Percentiles rank a stretch among this genome's conserved stretches.
phyloP scores from a whole-genome alignment of 2,888 invertebrate genomes.

The Heliconius charithonia region DNA sequence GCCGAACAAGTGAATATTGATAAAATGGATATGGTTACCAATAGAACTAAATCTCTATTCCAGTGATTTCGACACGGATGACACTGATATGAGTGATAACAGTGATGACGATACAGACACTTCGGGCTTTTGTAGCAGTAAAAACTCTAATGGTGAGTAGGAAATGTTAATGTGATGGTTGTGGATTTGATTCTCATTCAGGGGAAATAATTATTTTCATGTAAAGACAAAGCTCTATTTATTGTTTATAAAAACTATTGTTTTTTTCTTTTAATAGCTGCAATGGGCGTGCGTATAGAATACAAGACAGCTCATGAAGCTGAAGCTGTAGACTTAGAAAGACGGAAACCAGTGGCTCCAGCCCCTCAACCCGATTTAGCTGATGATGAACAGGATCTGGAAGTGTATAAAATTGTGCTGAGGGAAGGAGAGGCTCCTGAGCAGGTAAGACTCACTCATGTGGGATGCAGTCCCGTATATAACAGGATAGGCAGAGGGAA shows the following conservation, averaged over 20 bases:
- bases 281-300: constrained; percentile 88
- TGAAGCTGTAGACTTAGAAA: constrained; percentile 89
- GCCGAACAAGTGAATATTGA: too few relatives aligned
- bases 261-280: constrained; percentile 54
- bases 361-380: constrained; percentile 59
- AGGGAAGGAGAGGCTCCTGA: constrained; percentile 56
- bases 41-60: constrained; percentile 12
- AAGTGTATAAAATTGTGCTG: constrained; percentile 51
- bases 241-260: background rate
- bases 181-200: too few relatives aligned
- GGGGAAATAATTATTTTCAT: too few relatives aligned
- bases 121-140: constrained; percentile 67
- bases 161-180: background rate
- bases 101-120: constrained; percentile 72
- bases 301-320: constrained; percentile 93
- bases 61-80: constrained; percentile 83
- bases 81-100: constrained; percentile 76
- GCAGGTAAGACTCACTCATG: constrained; percentile 50
- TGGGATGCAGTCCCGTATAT: too few relatives aligned
- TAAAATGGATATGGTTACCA: too few relatives aligned
- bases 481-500: background rate
- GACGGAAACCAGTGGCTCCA: constrained; percentile 57
- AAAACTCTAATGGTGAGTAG: constrained; percentile 61
- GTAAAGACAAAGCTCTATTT: too few relatives aligned
- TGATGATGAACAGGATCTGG: constrained; percentile 57